phyloP scores from a whole-genome alignment of 2,797 vertebrate species.

The Schizopygopsis malacanthus region DNA sequence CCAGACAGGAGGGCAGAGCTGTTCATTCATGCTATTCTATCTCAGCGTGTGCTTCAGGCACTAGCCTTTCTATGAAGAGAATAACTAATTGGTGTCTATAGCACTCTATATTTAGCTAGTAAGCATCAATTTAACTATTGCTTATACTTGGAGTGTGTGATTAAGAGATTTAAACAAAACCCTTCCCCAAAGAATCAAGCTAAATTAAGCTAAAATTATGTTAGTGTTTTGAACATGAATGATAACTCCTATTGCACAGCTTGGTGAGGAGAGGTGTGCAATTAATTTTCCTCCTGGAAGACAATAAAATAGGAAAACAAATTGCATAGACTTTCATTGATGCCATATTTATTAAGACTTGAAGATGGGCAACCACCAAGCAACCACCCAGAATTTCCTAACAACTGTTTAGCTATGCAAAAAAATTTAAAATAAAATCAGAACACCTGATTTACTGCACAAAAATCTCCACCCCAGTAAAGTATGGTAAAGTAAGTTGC shows the following conservation, averaged over 20 bases:
- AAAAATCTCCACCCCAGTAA: neutral
- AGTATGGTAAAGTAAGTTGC: neutral
- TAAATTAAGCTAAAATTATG: neutral
- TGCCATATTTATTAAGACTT: neutral
- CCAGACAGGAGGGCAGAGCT: constrained; percentile 6
- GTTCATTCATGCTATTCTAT: constrained; percentile 19
- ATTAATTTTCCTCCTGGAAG: neutral
- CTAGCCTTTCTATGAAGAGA: neutral
- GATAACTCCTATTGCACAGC: neutral
- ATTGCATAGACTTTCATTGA: neutral
- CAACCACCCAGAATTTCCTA: neutral
- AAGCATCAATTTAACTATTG: neutral
- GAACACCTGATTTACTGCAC: neutral
- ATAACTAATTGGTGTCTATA: neutral
- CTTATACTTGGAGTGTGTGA: neutral
- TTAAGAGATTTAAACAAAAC: neutral
- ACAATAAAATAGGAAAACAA: constrained; percentile 4
- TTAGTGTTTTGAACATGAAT: neutral
- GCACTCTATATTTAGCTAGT: neutral
- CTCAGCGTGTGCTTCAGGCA: constrained; percentile 5
- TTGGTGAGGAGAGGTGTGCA: neutral
- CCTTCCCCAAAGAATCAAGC: neutral
- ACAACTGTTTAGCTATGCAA: neutral
- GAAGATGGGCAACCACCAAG: neutral
- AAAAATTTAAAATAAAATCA: neutral